Evolutionary conservation across 2,113 vertebrate genomes (phyloP).

Genomic region (Sturnira hondurensis): DNA sequence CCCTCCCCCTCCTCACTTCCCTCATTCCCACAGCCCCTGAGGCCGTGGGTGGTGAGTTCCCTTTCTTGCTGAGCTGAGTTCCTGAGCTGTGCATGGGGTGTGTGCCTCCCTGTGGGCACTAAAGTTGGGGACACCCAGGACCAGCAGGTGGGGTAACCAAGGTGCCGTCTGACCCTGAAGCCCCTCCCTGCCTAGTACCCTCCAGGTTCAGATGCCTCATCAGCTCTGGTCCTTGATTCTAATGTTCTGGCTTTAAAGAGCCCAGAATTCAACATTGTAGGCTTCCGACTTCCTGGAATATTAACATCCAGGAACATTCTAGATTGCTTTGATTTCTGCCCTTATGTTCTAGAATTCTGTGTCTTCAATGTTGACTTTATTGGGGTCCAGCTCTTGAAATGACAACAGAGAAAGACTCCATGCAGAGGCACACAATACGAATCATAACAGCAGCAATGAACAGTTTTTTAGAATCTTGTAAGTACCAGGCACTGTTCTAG

Average conservation of each 20-base stretch:
- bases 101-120: background rate
- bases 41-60: background rate
- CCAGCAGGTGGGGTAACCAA: background rate
- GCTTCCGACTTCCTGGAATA: background rate
- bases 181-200: background rate
- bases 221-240: background rate
- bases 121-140: background rate
- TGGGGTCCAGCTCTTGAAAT: background rate
- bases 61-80: background rate
- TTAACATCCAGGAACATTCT: background rate
- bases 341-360: slow-evolving; percentile 1
- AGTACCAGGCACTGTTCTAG: background rate
- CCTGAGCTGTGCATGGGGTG: background rate
- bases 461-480: background rate
- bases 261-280: background rate
- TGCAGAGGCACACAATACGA: background rate
- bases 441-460: background rate
- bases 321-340: background rate
- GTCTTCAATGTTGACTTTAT: background rate
- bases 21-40: background rate
- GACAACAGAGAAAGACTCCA: background rate
- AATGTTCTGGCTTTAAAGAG: background rate
- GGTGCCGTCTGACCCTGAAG: background rate
- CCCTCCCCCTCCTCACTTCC: too few relatives aligned
- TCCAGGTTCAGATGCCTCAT: background rate